These are phyloP conservation scores for Epizoanthus ramosus DNA, from an alignment of 92 coral and sea anemone genomes.

Conservation along the genomic window DNA sequence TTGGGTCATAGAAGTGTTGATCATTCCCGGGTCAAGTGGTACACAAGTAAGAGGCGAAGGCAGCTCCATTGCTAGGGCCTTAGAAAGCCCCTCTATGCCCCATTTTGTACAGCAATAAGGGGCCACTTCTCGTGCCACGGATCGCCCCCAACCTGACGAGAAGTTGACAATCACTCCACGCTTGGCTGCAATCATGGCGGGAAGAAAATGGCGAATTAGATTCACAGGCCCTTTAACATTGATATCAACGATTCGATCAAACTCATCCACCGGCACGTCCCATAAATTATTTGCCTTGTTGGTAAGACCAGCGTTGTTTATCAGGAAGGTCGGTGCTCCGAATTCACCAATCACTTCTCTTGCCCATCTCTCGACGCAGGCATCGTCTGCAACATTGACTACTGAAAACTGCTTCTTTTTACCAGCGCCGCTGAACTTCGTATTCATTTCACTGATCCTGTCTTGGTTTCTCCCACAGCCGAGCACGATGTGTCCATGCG, in stretches of 20 bases:
- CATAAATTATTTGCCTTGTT: constrained; percentile 58
- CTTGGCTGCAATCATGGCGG: constrained; percentile 70
- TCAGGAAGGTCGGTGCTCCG: constrained; percentile 74
- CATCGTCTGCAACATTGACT: constrained; percentile 59
- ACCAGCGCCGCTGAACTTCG: constrained; percentile 45
- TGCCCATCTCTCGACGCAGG: constrained; percentile 65
- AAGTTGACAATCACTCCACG: constrained; percentile 82
- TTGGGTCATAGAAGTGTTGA: constrained; percentile 69
- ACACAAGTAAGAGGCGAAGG: constrained; percentile 77
- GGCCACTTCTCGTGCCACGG: constrained; percentile 65
- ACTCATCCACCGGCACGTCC: constrained; percentile 72
- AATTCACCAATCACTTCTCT: constrained; percentile 47
- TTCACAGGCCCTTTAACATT: constrained; percentile 80
- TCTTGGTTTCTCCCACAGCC: constrained; percentile 72
- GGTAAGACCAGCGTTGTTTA: constrained; percentile 69
- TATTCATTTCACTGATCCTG: constrained; percentile 59
- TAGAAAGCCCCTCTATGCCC: constrained; percentile 84
- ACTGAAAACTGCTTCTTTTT: constrained; percentile 63
- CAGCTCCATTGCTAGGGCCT: constrained; percentile 84
- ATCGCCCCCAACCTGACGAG: constrained; percentile 80
- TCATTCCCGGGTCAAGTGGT: constrained; percentile 78
- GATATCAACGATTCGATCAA: constrained; percentile 64
- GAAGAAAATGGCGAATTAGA: constrained; percentile 75
- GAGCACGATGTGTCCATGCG: constrained; percentile 65
- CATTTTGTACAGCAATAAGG: constrained; percentile 83